Evolutionary conservation across 35 echinoderm and acorn worm species (phyloP).

Genomic region (Heliocidaris tuberculata): DNA sequence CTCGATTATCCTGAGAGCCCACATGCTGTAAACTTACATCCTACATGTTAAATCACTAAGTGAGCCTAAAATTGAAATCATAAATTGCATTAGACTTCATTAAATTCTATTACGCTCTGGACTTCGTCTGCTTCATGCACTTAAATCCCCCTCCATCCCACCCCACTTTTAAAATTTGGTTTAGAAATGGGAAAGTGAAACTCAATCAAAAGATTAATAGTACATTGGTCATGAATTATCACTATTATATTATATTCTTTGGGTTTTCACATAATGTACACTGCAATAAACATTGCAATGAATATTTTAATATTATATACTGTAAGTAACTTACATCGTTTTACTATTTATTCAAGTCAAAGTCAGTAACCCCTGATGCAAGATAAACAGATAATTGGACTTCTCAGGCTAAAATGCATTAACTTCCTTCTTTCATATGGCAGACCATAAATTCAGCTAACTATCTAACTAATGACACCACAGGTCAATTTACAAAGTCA

Average conservation of each 20-base stretch:
- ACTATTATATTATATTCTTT: no score
- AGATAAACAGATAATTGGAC: background rate
- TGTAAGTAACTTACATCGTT: background rate
- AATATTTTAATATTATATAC: no score
- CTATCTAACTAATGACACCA: background rate
- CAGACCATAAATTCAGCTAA: background rate
- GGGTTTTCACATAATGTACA: no score
- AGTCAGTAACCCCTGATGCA: background rate
- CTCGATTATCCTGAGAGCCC: background rate
- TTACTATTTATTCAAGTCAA: background rate
- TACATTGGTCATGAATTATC: no score
- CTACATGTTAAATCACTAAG: background rate
- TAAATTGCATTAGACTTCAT: slow-evolving; percentile 8
- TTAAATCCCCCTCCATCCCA: no score
- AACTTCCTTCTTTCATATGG: background rate
- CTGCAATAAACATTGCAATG: no score
- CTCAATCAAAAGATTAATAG: no score
- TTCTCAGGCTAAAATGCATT: background rate
- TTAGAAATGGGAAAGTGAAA: no score
- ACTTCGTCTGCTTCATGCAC: background rate
- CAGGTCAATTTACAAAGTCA: background rate
- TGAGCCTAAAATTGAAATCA: slow-evolving; percentile 11
- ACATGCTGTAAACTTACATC: background rate
- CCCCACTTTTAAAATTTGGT: no score
- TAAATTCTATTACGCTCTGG: background rate